Evolutionary conservation across 1,140 invertebrate genomes (phyloP).

Genomic region (Doryteuthis pealeii): DNA sequence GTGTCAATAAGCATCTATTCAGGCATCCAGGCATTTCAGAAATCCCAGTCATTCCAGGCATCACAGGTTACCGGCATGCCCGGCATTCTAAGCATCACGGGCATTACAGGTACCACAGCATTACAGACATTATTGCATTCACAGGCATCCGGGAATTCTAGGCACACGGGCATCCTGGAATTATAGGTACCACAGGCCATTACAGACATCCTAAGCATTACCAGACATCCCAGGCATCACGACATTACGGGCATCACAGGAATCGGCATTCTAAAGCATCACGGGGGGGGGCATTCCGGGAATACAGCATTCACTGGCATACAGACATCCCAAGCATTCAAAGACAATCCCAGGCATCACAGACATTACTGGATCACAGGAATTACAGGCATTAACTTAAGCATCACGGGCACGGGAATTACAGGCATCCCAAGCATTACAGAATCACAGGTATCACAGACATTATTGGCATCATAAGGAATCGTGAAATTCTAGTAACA

Average conservation of each 20-base stretch:
- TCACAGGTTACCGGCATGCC: background rate
- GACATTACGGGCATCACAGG: background rate
- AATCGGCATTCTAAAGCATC: background rate
- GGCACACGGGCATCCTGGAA: too few species aligned
- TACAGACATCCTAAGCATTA: background rate
- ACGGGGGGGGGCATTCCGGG: background rate
- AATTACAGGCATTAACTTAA: too few species aligned
- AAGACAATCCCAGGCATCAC: background rate
- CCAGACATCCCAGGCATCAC: background rate
- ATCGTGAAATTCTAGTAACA: background rate
- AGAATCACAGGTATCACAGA: too few species aligned
- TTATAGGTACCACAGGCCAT: too few species aligned
- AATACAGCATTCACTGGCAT: background rate
- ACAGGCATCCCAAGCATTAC: too few species aligned
- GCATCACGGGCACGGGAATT: too few species aligned
- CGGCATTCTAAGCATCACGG: background rate
- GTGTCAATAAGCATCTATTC: too few species aligned
- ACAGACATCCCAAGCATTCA: background rate
- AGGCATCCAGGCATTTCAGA: background rate
- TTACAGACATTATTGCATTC: too few species aligned
- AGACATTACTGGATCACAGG: background rate
- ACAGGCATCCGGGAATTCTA: too few species aligned
- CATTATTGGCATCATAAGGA: background rate
- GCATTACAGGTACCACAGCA: background rate
- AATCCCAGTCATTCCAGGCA: background rate